These are phyloP conservation scores for Manis pentadactyla DNA, from an alignment of 2,797 vertebrate genomes.

Conservation along the genomic window DNA sequence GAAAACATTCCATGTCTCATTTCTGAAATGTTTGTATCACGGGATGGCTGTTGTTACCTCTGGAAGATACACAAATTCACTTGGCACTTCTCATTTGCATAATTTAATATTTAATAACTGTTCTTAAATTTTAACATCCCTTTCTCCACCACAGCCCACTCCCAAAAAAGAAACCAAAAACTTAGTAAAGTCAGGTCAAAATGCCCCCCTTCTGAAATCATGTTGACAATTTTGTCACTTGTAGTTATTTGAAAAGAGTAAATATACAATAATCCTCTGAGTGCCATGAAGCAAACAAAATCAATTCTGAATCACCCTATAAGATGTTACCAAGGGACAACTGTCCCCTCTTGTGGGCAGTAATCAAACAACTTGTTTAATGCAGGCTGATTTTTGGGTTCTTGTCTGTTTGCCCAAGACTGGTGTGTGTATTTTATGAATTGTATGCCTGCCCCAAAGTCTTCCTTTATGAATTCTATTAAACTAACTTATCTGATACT, in stretches of 20 bases:
- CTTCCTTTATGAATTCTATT: not conserved
- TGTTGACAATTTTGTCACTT: not conserved
- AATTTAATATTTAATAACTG: not conserved
- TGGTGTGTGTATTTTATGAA: not conserved
- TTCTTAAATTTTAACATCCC: not conserved
- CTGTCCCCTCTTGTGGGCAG: not conserved
- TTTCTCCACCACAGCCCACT: no score
- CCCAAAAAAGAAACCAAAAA: not conserved
- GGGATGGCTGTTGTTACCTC: not conserved
- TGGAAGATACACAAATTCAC: not conserved
- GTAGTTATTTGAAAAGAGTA: not conserved
- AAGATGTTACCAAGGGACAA: not conserved
- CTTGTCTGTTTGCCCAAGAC: not conserved
- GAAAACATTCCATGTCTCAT: not conserved
- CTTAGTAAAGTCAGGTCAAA: not conserved
- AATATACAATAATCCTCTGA: not conserved
- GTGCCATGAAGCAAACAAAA: not conserved
- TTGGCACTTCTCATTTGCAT: not conserved
- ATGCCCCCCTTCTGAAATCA: not conserved
- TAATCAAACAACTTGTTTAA: not conserved
- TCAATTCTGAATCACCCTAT: not conserved
- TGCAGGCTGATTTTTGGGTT: not conserved
- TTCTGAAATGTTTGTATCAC: not conserved
- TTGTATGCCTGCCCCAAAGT: not conserved
- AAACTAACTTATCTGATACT: not conserved